These are phyloP conservation scores for Seira sanloemensis DNA, from an alignment of 2,888 invertebrate genomes.

Conservation along the genomic window DNA sequence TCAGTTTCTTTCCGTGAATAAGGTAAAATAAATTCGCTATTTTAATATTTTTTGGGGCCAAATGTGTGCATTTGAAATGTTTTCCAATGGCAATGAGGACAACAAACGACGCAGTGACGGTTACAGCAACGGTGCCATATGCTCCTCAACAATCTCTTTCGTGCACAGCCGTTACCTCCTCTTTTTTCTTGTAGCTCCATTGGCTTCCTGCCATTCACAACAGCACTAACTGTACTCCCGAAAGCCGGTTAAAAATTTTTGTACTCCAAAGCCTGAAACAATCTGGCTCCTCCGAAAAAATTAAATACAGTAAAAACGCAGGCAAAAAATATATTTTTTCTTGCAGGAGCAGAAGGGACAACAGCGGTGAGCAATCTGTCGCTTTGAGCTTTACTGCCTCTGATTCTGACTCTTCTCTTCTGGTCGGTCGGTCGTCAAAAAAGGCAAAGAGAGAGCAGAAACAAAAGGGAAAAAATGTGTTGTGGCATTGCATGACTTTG, in stretches of 20 bases:
- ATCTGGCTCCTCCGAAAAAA: slow-evolving; percentile 36
- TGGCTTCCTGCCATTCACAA: slow-evolving; percentile 72
- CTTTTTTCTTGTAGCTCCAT: neutral
- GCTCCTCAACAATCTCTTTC: slow-evolving; percentile 53
- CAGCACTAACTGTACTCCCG: slow-evolving; percentile 35
- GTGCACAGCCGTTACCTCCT: slow-evolving; percentile 20
- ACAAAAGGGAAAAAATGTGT: slow-evolving; percentile 33
- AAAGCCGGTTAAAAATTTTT: slow-evolving; percentile 9
- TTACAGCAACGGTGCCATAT: slow-evolving; percentile 56
- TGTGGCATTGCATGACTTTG: slow-evolving; percentile 19
- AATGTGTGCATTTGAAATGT: slow-evolving; percentile 57
- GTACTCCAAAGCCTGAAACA: slow-evolving; percentile 2
- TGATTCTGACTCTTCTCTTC: neutral
- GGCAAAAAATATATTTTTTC: neutral
- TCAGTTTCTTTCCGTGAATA: neutral
- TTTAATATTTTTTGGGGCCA: slow-evolving; percentile 7
- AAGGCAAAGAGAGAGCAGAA: neutral
- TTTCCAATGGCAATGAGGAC: slow-evolving; percentile 52
- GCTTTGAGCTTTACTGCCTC: neutral
- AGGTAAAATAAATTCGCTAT: neutral
- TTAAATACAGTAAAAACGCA: slow-evolving; percentile 24
- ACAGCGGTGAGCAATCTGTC: neutral
- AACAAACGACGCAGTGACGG: neutral
- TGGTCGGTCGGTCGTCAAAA: slow-evolving; percentile 12
- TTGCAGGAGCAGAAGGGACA: neutral